Evolutionary conservation across 2,888 invertebrate genomes (phyloP).

Genomic region (Metalampra italica): DNA sequence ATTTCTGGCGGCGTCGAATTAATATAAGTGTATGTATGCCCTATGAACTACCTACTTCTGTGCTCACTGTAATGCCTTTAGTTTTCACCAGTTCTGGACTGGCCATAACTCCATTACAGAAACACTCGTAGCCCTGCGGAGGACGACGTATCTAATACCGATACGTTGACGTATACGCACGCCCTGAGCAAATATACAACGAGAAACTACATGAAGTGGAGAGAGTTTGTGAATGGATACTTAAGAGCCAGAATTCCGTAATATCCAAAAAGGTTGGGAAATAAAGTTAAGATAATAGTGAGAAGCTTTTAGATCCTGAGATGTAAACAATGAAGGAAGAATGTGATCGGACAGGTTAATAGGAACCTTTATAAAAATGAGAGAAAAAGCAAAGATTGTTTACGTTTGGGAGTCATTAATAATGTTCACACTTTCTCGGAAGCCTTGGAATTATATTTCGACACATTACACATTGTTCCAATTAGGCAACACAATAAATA

Average conservation of each 20-base stretch:
- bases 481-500: background rate
- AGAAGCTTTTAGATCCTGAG: background rate
- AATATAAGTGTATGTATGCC: no score
- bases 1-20: no score
- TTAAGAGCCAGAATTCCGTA: background rate
- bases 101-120: background rate
- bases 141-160: background rate
- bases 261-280: background rate
- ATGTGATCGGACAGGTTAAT: background rate
- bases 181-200: background rate
- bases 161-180: background rate
- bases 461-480: background rate
- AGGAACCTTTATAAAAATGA: background rate
- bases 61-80: slow-evolving; percentile 4
- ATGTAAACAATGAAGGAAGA: background rate
- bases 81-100: background rate
- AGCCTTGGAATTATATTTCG: background rate
- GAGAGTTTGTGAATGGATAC: background rate
- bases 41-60: background rate
- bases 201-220: background rate
- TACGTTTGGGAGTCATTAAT: background rate
- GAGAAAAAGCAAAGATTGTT: no score
- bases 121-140: background rate
- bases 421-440: background rate
- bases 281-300: background rate